phyloP scores from a whole-genome alignment of 1,140 invertebrate genomes.

The Diplogasteroides magnus region DNA sequence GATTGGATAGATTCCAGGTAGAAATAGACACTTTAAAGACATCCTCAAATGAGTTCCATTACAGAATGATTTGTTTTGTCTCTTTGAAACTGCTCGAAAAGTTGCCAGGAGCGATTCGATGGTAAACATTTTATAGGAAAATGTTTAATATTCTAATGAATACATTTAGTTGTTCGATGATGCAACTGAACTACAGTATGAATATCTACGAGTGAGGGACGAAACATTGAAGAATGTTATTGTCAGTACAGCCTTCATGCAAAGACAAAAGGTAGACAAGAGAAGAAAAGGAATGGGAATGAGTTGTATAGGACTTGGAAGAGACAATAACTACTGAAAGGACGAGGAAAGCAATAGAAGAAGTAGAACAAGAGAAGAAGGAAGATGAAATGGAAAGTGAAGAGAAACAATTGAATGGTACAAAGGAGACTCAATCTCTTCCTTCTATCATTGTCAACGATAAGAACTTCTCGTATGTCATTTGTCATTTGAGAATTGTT shows the following conservation, averaged over 20 bases:
- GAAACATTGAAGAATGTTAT: constrained; percentile 63
- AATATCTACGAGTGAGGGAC: constrained; percentile 72
- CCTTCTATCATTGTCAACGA: too few species aligned
- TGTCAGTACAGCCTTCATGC: constrained; percentile 77
- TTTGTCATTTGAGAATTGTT: not conserved
- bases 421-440: too few species aligned
- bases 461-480: not conserved
- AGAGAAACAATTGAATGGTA: too few species aligned
- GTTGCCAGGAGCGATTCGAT: constrained; percentile 76
- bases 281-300: too few species aligned
- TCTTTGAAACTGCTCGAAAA: constrained; percentile 79
- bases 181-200: constrained; percentile 83
- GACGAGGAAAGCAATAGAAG: constrained; percentile 23
- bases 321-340: constrained; percentile 23
- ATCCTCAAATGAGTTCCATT: too few species aligned
- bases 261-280: too few species aligned
- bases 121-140: too few species aligned
- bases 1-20: constrained; percentile 83
- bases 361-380: constrained; percentile 25
- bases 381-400: constrained; percentile 25
- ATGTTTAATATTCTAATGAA: too few species aligned
- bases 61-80: constrained; percentile 90
- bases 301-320: constrained; percentile 58
- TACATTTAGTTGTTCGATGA: constrained; percentile 84
- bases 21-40: too few species aligned